Base-by-base conservation (phyloP, 2,888 invertebrate species). In the Napeogenes inachia region DNA sequence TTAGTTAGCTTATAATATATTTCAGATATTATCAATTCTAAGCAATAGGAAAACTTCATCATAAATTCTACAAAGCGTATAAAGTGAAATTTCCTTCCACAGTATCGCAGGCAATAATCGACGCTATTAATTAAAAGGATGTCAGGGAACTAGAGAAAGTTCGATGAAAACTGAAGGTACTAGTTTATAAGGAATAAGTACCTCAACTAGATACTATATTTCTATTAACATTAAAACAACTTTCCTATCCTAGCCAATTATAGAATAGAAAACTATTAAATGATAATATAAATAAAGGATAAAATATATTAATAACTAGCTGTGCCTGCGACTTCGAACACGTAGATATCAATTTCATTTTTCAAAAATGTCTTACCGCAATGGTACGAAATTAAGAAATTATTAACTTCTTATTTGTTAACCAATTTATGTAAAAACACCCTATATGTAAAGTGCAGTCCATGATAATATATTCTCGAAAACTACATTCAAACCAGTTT, bases 121-220 rank as follows among this genome's bases (percentile, higher is more conserved):
- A 47, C 21, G n/a, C 47, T 21, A 46, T 12, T 45, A 54, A 59
- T 59, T 50, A 13, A n/a, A 61, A 50, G 56, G 54, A 60, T 56
- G 57, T 64, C 33, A 57, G 59, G 65, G 42, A 57, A 42, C n/a
- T 54, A 35, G 66, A 62, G 66, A 66, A 66, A 66, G 66, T 60
- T 35, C 21, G 21, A 42, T 12, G 42, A 42, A 42, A 2, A 42
- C 42, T 42, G 10, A 42, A 42, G 45, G 59, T 64, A 59, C 61
- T 45, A 57, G 59, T 60, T 66, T 63, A 54, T 42, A 47, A 45
- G 57, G 54, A 63, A 63, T 56, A 38, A 63, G 46, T 60, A 56
- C 38, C 45, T 30, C 45, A 45, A 59, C 61, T 35, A 59, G 63
- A 59, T 59, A 66, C 63, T 61, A 56, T 13, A 32, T 61, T 32